These are phyloP conservation scores for Drosophila yooni DNA, from an alignment of 2,888 invertebrate species.

Conservation along the genomic window DNA sequence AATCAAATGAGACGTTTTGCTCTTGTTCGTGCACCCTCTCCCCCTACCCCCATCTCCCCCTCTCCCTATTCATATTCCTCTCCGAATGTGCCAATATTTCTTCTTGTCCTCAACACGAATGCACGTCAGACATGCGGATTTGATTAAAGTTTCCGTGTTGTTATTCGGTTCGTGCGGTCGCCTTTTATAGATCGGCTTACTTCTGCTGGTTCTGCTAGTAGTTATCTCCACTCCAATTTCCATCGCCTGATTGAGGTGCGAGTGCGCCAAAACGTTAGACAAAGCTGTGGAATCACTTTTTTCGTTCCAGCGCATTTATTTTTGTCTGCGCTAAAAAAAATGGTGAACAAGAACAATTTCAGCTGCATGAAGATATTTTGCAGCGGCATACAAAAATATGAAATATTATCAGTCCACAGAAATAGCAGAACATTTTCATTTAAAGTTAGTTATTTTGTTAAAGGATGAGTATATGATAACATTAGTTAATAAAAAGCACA, in stretches of 20 bases:
- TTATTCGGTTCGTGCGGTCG: slow-evolving; percentile 22
- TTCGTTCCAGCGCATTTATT: not conserved
- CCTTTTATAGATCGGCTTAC: slow-evolving; percentile 1
- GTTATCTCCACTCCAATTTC: slow-evolving; percentile 16
- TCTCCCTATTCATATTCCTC: not conserved
- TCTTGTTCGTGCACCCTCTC: slow-evolving; percentile 17
- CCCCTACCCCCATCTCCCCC: not conserved
- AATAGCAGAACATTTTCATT: no score
- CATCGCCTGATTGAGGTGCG: slow-evolving; percentile 11
- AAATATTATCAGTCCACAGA: not conserved
- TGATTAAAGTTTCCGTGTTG: slow-evolving; percentile 48
- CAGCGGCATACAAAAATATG: not conserved
- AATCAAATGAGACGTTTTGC: slow-evolving; percentile 70
- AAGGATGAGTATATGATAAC: no score
- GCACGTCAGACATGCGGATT: slow-evolving; percentile 64
- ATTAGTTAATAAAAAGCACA: no score
- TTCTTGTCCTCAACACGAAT: slow-evolving; percentile 34
- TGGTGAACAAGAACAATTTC: no score
- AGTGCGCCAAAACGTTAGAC: slow-evolving; percentile 9
- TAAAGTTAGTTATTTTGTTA: no score
- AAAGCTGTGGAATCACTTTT: not conserved
- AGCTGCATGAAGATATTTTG: not conserved
- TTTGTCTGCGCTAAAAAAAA: not conserved
- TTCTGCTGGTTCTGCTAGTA: not conserved
- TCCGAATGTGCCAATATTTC: slow-evolving; percentile 25